phyloP scores from a whole-genome alignment of 2,888 invertebrate genomes.

The Eupithecia subfuscata region DNA sequence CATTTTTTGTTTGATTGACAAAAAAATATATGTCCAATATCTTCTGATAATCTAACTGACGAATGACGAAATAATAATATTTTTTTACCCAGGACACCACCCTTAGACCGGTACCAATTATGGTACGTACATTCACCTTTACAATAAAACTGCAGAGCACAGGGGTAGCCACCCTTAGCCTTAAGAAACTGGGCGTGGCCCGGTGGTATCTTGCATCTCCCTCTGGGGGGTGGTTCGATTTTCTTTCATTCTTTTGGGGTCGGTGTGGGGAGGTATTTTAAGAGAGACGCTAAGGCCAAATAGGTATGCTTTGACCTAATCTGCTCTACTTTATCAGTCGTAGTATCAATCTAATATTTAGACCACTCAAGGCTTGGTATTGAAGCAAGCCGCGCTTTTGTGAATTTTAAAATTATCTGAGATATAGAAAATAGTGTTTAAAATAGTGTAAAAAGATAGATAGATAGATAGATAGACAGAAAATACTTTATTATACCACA shows the following conservation, averaged over 20 bases:
- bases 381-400: too few relatives aligned
- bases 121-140: slow-evolving; percentile 59
- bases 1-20: too few relatives aligned
- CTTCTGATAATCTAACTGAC: too few relatives aligned
- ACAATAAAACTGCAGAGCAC: slow-evolving; percentile 30
- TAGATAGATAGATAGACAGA: too few relatives aligned
- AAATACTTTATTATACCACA: too few relatives aligned
- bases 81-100: slow-evolving; percentile 42
- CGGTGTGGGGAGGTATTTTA: background rate
- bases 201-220: slow-evolving; percentile 62
- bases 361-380: too few relatives aligned
- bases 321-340: background rate
- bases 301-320: background rate
- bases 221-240: slow-evolving; percentile 45
- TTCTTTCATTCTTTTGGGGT: slow-evolving; percentile 39
- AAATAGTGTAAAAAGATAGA: too few relatives aligned
- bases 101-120: slow-evolving; percentile 44
- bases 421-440: too few relatives aligned
- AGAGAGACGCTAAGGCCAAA: background rate
- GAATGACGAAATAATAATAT: too few relatives aligned
- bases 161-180: slow-evolving; percentile 56
- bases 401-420: too few relatives aligned
- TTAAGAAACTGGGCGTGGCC: slow-evolving; percentile 72
- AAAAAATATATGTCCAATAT: too few relatives aligned
- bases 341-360: background rate